phyloP scores from a whole-genome alignment of 2,888 invertebrate genomes.

The Noctua fimbriata region DNA sequence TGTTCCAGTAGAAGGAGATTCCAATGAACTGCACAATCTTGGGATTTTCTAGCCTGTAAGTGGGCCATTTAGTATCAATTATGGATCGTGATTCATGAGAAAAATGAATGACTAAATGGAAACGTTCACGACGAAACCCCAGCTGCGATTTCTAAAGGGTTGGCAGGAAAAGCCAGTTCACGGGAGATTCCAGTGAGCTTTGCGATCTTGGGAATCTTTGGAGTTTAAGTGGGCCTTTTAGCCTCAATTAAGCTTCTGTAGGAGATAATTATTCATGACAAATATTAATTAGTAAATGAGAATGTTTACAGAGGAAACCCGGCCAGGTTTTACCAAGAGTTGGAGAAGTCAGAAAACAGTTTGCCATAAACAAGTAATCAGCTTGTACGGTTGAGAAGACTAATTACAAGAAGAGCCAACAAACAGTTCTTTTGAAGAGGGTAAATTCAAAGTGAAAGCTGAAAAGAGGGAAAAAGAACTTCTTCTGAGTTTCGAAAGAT shows the following conservation, averaged over 20 bases:
- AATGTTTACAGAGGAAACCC: conserved; percentile 4
- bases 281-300: neutral
- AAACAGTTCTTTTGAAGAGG: conserved; percentile 20
- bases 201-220: conserved; percentile 11
- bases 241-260: neutral
- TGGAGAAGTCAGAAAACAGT: neutral
- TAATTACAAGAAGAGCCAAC: conserved; percentile 19
- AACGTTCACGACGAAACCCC: neutral
- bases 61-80: neutral
- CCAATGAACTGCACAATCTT: conserved; percentile 12
- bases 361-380: conserved; percentile 26
- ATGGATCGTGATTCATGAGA: conserved; percentile 2
- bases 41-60: neutral
- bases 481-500: conserved; percentile 19
- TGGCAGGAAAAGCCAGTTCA: neutral
- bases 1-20: conserved; percentile 10
- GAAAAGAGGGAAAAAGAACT: conserved; percentile 1
- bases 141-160: neutral
- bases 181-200: conserved; percentile 24
- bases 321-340: conserved; percentile 11
- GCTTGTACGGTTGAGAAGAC: neutral
- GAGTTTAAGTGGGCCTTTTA: neutral
- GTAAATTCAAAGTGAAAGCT: conserved; percentile 8
- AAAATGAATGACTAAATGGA: neutral
- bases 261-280: conserved; percentile 1